Conservation (phyloP, 2,888 invertebrate species). For the Tinea pellionella region DNA sequence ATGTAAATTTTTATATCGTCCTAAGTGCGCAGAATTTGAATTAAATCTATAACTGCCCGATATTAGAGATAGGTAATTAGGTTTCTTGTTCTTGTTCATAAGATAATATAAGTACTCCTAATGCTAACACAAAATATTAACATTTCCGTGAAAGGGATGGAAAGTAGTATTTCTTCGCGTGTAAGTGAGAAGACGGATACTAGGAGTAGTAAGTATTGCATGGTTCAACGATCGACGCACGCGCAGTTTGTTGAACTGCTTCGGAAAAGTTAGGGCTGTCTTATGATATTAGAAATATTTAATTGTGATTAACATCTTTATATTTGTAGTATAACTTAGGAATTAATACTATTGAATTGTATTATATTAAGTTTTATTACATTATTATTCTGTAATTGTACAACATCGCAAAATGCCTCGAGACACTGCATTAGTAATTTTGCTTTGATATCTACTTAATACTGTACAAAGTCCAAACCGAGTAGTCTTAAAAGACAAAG, state of each 20-base stretch:
- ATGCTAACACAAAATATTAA: conserved; percentile 42
- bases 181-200: conserved; percentile 32
- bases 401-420: too few relatives aligned
- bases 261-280: conserved; percentile 57
- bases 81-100: conserved; percentile 2
- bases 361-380: not conserved
- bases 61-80: conserved; percentile 1
- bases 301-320: conserved; percentile 18
- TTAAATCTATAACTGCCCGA: not conserved
- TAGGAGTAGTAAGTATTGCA: conserved; percentile 42
- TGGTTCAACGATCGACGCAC: conserved; percentile 63
- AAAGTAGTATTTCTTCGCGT: conserved; percentile 22
- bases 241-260: conserved; percentile 68
- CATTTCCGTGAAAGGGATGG: conserved; percentile 36
- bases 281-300: not conserved
- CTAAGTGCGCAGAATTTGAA: not conserved
- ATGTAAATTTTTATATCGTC: too few relatives aligned
- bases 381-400: not conserved
- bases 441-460: too few relatives aligned
- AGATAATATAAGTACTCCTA: conserved; percentile 26
- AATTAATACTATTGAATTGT: not conserved
- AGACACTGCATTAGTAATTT: too few relatives aligned
- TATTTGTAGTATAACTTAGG: not conserved
- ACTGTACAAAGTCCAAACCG: too few relatives aligned
- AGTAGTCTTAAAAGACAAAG: too few relatives aligned